Conservation (phyloP, 2,888 invertebrate genomes). For the Catocala fraxini region DNA sequence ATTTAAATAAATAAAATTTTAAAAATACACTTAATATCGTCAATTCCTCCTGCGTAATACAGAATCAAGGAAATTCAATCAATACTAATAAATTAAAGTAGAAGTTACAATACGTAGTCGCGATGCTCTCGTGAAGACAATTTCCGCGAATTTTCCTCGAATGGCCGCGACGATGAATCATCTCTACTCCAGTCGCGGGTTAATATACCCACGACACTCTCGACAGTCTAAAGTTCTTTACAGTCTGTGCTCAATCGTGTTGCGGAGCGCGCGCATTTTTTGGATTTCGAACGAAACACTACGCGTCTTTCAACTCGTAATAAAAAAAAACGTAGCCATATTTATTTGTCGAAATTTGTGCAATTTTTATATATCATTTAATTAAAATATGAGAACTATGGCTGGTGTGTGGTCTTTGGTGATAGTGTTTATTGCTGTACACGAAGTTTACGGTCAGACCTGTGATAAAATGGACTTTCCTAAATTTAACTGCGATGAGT, state of each 20-base stretch:
- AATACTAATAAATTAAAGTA: conserved; percentile 7
- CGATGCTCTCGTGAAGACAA: conserved; percentile 38
- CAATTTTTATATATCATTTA: conserved; percentile 10
- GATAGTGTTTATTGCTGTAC: conserved; percentile 64
- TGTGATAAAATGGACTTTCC: conserved; percentile 44
- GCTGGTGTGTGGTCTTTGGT: conserved; percentile 69
- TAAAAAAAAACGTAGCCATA: conserved; percentile 26
- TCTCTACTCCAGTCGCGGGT: conserved; percentile 54
- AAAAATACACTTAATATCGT: neutral
- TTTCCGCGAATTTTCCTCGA: conserved; percentile 74
- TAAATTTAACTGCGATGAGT: conserved; percentile 68
- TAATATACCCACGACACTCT: conserved; percentile 52
- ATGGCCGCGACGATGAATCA: conserved; percentile 67
- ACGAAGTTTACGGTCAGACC: conserved; percentile 64
- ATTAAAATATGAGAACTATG: conserved; percentile 57
- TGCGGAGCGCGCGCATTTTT: conserved; percentile 63
- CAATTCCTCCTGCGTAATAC: neutral
- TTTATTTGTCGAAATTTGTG: conserved; percentile 8
- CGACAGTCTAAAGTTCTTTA: conserved; percentile 14
- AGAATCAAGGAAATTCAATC: neutral
- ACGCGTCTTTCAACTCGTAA: conserved; percentile 38
- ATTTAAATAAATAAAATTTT: too few species aligned
- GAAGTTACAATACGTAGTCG: conserved; percentile 27
- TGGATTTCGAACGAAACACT: conserved; percentile 56
- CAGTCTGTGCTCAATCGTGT: conserved; percentile 65